These are phyloP conservation scores for Drosophila anceps DNA, from an alignment of 2,888 invertebrate genomes.

Conservation along the genomic window DNA sequence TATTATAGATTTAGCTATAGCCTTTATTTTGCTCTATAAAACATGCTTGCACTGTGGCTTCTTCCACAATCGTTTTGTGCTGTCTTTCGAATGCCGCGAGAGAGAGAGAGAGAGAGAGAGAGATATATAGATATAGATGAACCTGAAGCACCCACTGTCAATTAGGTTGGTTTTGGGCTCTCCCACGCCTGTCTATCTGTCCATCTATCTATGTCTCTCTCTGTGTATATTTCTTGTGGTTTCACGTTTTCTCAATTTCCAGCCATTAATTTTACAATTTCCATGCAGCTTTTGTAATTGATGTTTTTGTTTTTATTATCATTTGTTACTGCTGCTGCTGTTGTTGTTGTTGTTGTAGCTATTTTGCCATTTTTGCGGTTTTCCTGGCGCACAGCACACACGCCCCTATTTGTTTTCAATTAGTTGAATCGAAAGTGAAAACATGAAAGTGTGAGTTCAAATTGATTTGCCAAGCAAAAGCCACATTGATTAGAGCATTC, in stretches of 20 bases:
- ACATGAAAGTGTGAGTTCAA: constrained; percentile 75
- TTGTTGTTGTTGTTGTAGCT: constrained; percentile 29
- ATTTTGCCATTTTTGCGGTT: constrained; percentile 50
- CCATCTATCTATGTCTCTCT: neutral
- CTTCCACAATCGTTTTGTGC: neutral
- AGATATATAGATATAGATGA: neutral
- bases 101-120: neutral
- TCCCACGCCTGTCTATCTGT: constrained; percentile 49
- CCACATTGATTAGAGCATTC: constrained; percentile 73
- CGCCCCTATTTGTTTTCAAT: constrained; percentile 63
- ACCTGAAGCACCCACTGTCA: constrained; percentile 2
- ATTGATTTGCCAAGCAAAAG: constrained; percentile 63
- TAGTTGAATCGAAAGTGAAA: constrained; percentile 76
- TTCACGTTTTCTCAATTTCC: constrained; percentile 74
- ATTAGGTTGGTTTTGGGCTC: constrained; percentile 20
- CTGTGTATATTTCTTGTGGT: constrained; percentile 35
- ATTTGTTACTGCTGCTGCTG: neutral
- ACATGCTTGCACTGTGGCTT: neutral
- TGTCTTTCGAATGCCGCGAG: neutral
- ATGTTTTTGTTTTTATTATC: constrained; percentile 23
- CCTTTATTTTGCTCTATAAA: neutral
- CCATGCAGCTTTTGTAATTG: constrained; percentile 41
- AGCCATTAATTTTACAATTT: constrained; percentile 63
- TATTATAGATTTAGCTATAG: neutral
- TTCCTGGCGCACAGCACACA: constrained; percentile 22